Evolutionary conservation across 2,888 invertebrate species (phyloP).

Genomic region (Chorisops tibialis): DNA sequence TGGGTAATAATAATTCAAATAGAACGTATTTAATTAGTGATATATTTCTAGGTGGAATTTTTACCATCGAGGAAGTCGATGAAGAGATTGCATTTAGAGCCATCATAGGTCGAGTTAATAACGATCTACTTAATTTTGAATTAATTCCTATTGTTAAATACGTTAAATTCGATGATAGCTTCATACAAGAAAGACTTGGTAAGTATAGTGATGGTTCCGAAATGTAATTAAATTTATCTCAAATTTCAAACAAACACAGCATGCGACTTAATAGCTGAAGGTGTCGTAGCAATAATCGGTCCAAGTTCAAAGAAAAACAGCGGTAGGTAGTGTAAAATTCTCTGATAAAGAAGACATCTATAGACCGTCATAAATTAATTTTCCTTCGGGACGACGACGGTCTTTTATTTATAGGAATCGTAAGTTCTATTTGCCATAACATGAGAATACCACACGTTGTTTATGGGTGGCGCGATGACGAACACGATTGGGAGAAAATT

Average conservation of each 20-base stretch:
- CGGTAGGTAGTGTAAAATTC: slow-evolving; percentile 41
- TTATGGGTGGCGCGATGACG: slow-evolving; percentile 56
- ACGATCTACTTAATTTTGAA: slow-evolving; percentile 8
- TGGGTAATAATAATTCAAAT: too few species aligned
- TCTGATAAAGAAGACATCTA: too few species aligned
- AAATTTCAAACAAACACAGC: slow-evolving; percentile 53
- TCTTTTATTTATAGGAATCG: slow-evolving; percentile 40
- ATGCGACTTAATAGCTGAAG: slow-evolving; percentile 61
- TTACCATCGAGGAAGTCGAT: slow-evolving; percentile 56
- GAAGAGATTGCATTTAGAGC: slow-evolving; percentile 60
- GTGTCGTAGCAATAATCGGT: slow-evolving; percentile 73
- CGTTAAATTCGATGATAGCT: slow-evolving; percentile 7
- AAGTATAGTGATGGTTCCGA: background rate
- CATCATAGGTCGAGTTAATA: slow-evolving; percentile 55
- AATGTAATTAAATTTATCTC: too few species aligned
- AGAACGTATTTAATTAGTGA: too few species aligned
- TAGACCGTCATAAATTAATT: too few species aligned
- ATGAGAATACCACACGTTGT: slow-evolving; percentile 64
- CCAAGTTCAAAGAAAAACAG: slow-evolving; percentile 50
- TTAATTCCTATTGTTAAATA: slow-evolving; percentile 3
- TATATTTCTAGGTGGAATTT: slow-evolving; percentile 49
- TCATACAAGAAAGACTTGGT: slow-evolving; percentile 18
- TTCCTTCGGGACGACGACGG: background rate
- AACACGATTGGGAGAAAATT: slow-evolving; percentile 50
- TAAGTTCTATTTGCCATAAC: slow-evolving; percentile 59